These are phyloP conservation scores for Corbicula japonica DNA, from an alignment of 2,888 invertebrate species.

Conservation along the genomic window DNA sequence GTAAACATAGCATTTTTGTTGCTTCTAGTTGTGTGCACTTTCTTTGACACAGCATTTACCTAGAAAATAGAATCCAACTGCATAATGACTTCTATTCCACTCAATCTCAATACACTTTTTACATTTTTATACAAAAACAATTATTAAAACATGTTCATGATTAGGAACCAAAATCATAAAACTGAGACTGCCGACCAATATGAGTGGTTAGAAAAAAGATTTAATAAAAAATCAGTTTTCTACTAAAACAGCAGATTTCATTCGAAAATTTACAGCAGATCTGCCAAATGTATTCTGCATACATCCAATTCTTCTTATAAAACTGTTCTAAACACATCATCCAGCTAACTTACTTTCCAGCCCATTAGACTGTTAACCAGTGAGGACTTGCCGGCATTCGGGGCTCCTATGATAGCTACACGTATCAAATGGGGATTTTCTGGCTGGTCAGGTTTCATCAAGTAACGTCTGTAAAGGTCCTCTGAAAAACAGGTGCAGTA, in stretches of 20 bases:
- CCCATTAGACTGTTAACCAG: conserved; percentile 95
- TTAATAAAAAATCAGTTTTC: not conserved
- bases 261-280: not conserved
- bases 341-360: conserved; percentile 80
- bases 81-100: not conserved
- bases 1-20: conserved; percentile 92
- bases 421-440: conserved; percentile 73
- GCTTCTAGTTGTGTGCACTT: conserved; percentile 95
- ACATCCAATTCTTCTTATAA: not conserved
- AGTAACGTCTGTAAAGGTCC: conserved; percentile 63
- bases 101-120: not conserved
- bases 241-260: not conserved
- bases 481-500: no score
- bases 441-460: conserved; percentile 76
- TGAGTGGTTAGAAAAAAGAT: not conserved
- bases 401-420: conserved; percentile 95
- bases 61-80: conserved; percentile 85
- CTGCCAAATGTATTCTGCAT: not conserved
- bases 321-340: not conserved
- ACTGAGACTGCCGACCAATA: not conserved
- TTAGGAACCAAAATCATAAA: not conserved
- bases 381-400: conserved; percentile 98
- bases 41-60: conserved; percentile 96
- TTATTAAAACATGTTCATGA: not conserved
- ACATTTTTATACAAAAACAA: not conserved